Evolutionary conservation across 2,797 vertebrate genomes (phyloP).

Genomic region (Cynodonichthys magdalenae): DNA sequence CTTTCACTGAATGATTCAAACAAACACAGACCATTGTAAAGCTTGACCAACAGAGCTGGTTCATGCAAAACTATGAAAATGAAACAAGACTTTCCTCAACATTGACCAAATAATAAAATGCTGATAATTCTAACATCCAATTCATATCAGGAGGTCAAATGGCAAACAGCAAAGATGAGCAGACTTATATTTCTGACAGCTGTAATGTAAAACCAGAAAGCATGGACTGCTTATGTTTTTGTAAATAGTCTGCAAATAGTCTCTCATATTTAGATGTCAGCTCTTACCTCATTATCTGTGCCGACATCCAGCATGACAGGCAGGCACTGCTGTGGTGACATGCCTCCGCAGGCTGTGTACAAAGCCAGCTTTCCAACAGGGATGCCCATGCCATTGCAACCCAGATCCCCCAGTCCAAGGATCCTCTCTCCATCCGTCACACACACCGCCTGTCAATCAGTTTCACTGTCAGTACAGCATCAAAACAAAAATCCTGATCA

Average conservation of each 20-base stretch:
- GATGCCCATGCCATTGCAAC: constrained; percentile 97
- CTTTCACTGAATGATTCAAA: too few relatives aligned
- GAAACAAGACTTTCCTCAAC: too few relatives aligned
- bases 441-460: constrained; percentile 87
- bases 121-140: too few relatives aligned
- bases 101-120: too few relatives aligned
- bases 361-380: constrained; percentile 97
- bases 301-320: constrained; percentile 95
- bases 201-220: background rate
- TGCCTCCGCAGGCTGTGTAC: constrained; percentile 94
- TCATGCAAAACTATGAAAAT: too few relatives aligned
- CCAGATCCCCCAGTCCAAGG: constrained; percentile 95
- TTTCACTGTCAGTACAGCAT: constrained; percentile 13
- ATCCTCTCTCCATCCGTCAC: constrained; percentile 97
- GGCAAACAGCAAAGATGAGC: too few relatives aligned
- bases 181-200: background rate
- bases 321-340: constrained; percentile 92
- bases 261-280: background rate
- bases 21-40: too few relatives aligned
- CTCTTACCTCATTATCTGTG: constrained; percentile 94
- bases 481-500: background rate
- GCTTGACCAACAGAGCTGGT: too few relatives aligned
- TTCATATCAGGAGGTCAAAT: too few relatives aligned
- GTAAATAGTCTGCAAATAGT: background rate
- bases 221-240: background rate